Evolutionary conservation across 2,888 invertebrate genomes (phyloP), one percentile per base, ranked within the genome.

Genomic region (Agrilus cyanescens): DNA sequence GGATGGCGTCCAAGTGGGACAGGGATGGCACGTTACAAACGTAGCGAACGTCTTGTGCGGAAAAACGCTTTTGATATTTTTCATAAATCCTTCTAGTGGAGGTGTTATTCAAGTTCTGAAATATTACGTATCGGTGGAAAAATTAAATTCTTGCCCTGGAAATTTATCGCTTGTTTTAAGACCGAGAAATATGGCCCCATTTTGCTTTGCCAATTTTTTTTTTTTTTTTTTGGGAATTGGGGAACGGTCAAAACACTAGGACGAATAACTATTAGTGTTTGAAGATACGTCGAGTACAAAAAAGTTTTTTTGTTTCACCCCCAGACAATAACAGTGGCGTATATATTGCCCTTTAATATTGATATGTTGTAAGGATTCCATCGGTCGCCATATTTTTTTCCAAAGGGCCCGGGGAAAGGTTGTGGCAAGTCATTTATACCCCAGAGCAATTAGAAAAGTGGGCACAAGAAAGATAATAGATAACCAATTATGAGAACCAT

Each of bases 101-200:
- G 50, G 50, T 49, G 50, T 47, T 51, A 50, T 51, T 46, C 49
- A 49, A 47, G 51, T 38, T 47, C 45, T 52, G 50, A 52, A 52
- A 52, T 52, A 52, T 52, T 50, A 48, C 52, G 50, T 50, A 52
- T 52, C 52, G 52, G 52, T 47, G 50, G 49, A 52, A 52, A 52
- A 52, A 50, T 52, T 52, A 50, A 52, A 52, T 52, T 52, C 52
- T 48, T 45, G 40, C 38, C 44, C 38, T 42, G 41, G 46, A 47
- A 50, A 49, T 50, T 50, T 49, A 49, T 47, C 43, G 40, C 40
- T 40, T 46, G 33, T 40, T 36, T 44, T 44, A 46, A 46, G 46
- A 40, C 40, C 43, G 39, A 46, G 46, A 42, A 34, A 43, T 43
- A 33, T 33, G 13, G 32, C 41, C 38, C 38, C 41, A 40, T 37